Evolutionary conservation across 2,113 vertebrate species (phyloP).

Genomic region (Formicarius rufipectus): DNA sequence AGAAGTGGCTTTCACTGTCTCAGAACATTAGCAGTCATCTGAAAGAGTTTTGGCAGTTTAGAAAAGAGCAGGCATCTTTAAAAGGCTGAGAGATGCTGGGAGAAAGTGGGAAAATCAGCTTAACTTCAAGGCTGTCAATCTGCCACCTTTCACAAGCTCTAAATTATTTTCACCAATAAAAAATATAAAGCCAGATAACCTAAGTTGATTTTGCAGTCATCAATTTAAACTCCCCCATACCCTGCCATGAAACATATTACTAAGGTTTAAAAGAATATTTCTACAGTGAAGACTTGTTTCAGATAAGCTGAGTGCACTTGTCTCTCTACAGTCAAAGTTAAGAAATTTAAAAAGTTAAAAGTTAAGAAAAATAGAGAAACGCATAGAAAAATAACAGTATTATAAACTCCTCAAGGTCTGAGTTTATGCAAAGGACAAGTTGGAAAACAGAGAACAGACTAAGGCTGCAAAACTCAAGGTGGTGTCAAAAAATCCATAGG

Average conservation of each 20-base stretch:
- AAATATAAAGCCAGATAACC: background rate
- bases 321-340: background rate
- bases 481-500: background rate
- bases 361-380: no score
- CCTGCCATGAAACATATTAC: background rate
- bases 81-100: background rate
- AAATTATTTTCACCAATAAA: background rate
- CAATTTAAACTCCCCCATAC: background rate
- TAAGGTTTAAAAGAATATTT: background rate
- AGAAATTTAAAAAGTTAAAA: no score
- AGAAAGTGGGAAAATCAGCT: background rate
- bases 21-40: background rate
- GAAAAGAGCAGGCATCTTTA: slow-evolving; percentile 2
- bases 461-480: background rate
- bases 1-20: background rate
- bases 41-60: background rate
- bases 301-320: background rate
- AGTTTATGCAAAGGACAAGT: background rate
- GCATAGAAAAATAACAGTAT: background rate
- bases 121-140: background rate
- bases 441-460: background rate
- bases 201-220: background rate
- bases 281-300: background rate
- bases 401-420: background rate
- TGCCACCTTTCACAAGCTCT: background rate